A percentile compares a stretch with the other conserved stretches of the same genome.
Conservation (phyloP, 23 tunicate genomes). For the Diplosoma virens region DNA sequence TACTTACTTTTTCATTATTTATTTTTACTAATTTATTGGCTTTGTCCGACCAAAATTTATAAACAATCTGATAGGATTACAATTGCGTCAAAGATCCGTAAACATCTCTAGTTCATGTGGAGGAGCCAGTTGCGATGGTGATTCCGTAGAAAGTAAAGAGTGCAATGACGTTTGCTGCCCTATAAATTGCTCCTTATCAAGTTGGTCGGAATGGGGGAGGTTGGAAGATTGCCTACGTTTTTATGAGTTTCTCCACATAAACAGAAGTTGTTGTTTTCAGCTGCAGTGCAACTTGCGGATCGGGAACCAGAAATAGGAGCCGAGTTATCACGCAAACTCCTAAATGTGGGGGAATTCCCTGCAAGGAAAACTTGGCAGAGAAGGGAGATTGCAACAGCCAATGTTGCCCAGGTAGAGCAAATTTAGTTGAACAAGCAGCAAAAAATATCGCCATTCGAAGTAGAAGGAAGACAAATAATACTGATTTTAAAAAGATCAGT, state of each 20-base stretch:
- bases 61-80: too few relatives aligned
- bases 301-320: constrained; percentile 18
- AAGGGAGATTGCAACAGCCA: constrained; percentile 10
- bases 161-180: constrained; percentile 54
- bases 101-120: constrained; percentile 2
- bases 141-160: background rate
- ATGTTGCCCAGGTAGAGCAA: constrained; percentile 40
- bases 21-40: too few relatives aligned
- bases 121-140: constrained; percentile 23
- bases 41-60: too few relatives aligned
- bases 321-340: background rate
- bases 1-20: too few relatives aligned
- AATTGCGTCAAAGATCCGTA: constrained; percentile 8
- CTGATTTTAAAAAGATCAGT: too few relatives aligned
- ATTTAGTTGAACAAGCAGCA: too few relatives aligned
- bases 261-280: background rate
- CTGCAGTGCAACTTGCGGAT: constrained; percentile 35
- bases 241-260: background rate
- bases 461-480: too few relatives aligned
- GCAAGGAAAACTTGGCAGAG: background rate
- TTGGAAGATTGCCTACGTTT: background rate
- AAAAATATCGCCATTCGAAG: too few relatives aligned
- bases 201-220: constrained; percentile 41
- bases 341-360: constrained; percentile 10
- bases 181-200: constrained; percentile 26